Conservation (phyloP, 2,113 vertebrate species). For the Embiotoca jacksoni region DNA sequence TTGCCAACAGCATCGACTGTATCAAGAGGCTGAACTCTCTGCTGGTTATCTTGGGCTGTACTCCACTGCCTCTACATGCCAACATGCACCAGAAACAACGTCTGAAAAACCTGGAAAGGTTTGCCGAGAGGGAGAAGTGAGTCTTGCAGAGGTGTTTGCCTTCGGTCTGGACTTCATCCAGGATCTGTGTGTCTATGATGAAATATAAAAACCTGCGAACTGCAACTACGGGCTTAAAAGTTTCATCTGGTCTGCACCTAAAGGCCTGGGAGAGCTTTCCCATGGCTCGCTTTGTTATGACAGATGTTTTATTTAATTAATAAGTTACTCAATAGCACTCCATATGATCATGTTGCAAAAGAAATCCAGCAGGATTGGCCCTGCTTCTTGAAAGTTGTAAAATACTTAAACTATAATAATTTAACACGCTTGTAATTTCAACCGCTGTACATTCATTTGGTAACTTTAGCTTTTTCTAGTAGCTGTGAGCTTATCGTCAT, state of each 20-base stretch:
- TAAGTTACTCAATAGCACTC: too few species aligned
- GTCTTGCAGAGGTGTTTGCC: conserved; percentile 35
- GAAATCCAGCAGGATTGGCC: too few species aligned
- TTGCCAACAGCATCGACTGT: conserved; percentile 98
- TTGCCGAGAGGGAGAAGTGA: conserved; percentile 92
- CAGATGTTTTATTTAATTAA: too few species aligned
- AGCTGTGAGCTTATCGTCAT: background rate
- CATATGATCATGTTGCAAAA: too few species aligned
- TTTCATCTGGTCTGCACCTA: background rate
- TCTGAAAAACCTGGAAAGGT: conserved; percentile 95
- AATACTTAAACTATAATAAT: too few species aligned
- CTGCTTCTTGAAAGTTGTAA: too few species aligned
- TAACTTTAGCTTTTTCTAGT: too few species aligned
- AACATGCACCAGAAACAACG: conserved; percentile 99
- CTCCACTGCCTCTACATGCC: conserved; percentile 92
- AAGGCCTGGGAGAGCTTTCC: background rate
- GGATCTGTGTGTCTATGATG: background rate
- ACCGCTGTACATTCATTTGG: too few species aligned
- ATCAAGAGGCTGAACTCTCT: conserved; percentile 94
- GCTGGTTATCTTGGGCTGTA: conserved; percentile 90
- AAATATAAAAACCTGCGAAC: conserved; percentile 10
- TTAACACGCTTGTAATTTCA: too few species aligned
- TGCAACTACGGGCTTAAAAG: background rate
- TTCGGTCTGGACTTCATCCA: background rate
- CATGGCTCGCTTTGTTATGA: background rate